Conservation (phyloP, 2,797 vertebrate genomes). For the Diplodus puntazzo region DNA sequence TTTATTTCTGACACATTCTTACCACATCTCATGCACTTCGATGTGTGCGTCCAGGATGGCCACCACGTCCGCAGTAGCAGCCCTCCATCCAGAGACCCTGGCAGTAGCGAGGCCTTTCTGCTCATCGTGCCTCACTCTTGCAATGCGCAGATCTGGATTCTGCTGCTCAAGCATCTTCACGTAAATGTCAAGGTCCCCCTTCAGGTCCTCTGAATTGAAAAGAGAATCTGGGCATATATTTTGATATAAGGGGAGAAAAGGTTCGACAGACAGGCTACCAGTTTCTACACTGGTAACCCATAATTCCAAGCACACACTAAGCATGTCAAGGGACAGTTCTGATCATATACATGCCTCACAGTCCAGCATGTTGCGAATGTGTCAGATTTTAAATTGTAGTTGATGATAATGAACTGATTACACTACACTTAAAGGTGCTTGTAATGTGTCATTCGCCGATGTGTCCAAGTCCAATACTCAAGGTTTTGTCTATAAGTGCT, state of each 20-base stretch:
- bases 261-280: neutral
- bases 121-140: constrained; percentile 75
- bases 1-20: constrained; percentile 17
- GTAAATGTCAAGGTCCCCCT: constrained; percentile 68
- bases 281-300: neutral
- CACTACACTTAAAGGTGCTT: neutral
- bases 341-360: neutral
- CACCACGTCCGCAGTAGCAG: constrained; percentile 83
- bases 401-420: neutral
- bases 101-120: constrained; percentile 82
- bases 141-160: constrained; percentile 68
- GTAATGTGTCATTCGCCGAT: too few species aligned
- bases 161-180: constrained; percentile 65
- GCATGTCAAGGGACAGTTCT: neutral
- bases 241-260: neutral
- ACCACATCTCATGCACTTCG: constrained; percentile 85
- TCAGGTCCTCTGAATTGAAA: constrained; percentile 74
- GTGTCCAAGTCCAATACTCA: too few species aligned
- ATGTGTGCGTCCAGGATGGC: constrained; percentile 88
- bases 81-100: constrained; percentile 81
- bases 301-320: neutral
- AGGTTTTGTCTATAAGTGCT: too few species aligned
- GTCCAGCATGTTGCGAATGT: neutral
- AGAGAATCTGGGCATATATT: neutral
- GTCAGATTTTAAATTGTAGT: too few species aligned